Conservation (phyloP, 2,888 invertebrate species). For the Tetrapedia diversipes region DNA sequence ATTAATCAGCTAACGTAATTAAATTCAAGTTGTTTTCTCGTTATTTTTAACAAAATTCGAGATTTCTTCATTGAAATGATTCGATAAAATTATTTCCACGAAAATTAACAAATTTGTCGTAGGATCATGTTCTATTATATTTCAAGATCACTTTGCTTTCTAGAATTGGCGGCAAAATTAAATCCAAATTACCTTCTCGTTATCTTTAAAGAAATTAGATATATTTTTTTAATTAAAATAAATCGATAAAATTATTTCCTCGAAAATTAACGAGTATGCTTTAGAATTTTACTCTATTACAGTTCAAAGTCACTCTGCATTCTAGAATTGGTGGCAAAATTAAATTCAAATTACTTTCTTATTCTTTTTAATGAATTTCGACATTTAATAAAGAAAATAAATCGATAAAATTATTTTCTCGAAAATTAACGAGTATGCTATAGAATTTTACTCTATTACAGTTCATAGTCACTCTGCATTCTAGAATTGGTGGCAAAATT, state of each 20-base stretch:
- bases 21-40: no score
- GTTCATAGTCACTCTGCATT: neutral
- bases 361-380: no score
- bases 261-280: neutral
- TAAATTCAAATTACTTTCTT: no score
- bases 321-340: slow-evolving; percentile 48
- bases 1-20: no score
- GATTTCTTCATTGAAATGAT: no score
- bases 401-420: neutral
- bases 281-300: neutral
- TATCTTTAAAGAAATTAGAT: no score
- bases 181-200: no score
- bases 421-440: neutral
- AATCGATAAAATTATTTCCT: neutral
- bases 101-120: neutral
- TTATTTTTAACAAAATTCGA: no score
- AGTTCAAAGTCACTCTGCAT: neutral
- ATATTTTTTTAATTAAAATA: no score
- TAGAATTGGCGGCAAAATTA: slow-evolving; percentile 52
- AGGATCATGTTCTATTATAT: neutral
- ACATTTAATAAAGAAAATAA: no score
- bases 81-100: neutral
- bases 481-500: slow-evolving; percentile 49
- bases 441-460: neutral
- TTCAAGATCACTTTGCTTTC: neutral